Base-by-base conservation (phyloP, 2,113 vertebrate genomes). In the Oncorhynchus mykiss region DNA sequence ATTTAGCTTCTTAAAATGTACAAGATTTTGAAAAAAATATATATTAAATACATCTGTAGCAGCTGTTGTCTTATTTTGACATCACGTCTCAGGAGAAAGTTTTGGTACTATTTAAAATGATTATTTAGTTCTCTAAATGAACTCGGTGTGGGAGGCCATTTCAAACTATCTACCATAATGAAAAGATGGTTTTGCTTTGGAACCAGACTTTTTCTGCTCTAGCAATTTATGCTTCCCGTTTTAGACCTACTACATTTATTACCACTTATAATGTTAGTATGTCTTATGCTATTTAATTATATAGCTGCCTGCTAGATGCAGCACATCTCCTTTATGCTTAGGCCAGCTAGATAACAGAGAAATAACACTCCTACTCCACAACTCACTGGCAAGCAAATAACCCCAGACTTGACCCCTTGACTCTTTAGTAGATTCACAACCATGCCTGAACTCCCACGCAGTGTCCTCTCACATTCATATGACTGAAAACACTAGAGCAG, bases 141-240 rank as follows among this genome's bases (percentile, higher is more conserved):
- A 60, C 18, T 60, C 59, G 2, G 59, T 60, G 2, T 18, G 13
- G 6, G 18, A 4, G 29, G 66, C 13, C 1, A 2, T 34, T 34
- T 20, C 6, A n/a, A 20, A 9, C 18, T 45, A 14, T 31, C 31
- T 68, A 68, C 5, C 20, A 20, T 3, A 31, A 39, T 34, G 16
- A n/a, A n/a, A 34, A 5, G 71, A 73, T 59, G 68, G 31, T 80
- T 49, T 45, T 57, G 48, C 73, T 77, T 66, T 9, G 22, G 4
- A n/a, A 71, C 76, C 14, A 59, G 8, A 76, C 69, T 84, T 65
- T 60, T 76, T 78, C 79, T 76, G 75, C 77, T 71, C 51, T 48
- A 11, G 82, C 80, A 77, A 88, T 80, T 80, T 18, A 54, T 14
- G 3, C 51, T 5, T 16, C 51, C 5, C 1, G 27, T 16, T 54